Base-by-base conservation (phyloP, 2,888 invertebrate species). In the Trilocha varians region DNA sequence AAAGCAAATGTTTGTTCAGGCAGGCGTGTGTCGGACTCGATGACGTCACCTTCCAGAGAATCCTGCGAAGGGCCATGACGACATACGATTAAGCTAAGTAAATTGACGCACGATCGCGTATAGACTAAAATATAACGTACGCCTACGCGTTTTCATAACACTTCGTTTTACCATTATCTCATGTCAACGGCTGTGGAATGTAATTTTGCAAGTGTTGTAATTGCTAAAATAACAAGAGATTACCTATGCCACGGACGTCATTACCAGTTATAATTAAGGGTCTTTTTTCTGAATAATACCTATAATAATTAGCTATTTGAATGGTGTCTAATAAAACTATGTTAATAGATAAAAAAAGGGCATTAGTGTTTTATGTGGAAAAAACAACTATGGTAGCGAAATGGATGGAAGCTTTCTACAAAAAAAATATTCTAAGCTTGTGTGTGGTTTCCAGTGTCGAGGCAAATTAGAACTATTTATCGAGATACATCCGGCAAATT, bases 21-120 rank as follows among this genome's bases (percentile, higher is more conserved):
- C 43, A 48, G 43, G 42, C 45, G 42, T 53, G 52, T 50, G 49
- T 49, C 49, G 52, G 50, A 48, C 49, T 50, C 42, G 17, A 46
- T 62, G 59, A 63, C 63, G 62, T 65, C 61, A 64, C 48, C 44
- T 36, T 42, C 43, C 51, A 49, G 39, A 41, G 35, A 39, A 36
- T 40, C 34, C 43, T 44, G 36, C 47, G 52, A 57, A 62, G 62
- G 62, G 61, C 56, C 53, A 58, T 79, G 79, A 80, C 79, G 80
- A 69, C 68, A 74, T 47, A 44, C 62, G 67, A 67, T 69, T 65
- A 71, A 67, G 60, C 54, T 61, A 65, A 73, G 65, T 69, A 76
- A 78, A 83, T 68, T 80, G 82, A 83, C 83, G 82, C 80, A 82
- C 74, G 64, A 57, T 58, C 56, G 42, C 54, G 56, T 52, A 53